These are phyloP conservation scores for Spatulosminthurus flaviceps DNA, from an alignment of 2,888 invertebrate species.

Conservation along the genomic window DNA sequence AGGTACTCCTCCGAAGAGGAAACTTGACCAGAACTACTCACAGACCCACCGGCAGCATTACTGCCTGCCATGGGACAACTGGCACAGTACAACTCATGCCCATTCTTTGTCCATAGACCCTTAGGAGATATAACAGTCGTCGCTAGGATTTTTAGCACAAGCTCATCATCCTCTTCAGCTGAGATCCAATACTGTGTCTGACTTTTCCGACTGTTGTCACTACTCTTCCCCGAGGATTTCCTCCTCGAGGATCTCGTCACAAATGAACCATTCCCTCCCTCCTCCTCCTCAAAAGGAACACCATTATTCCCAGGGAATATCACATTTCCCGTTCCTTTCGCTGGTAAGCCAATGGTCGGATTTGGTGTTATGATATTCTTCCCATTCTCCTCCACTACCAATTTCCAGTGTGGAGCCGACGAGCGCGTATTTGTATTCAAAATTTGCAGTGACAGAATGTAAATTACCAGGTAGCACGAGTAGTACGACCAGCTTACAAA, in stretches of 20 bases:
- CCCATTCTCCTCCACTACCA: constrained; percentile 77
- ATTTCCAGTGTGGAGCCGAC: constrained; percentile 80
- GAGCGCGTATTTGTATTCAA: constrained; percentile 81
- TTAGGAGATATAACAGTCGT: constrained; percentile 60
- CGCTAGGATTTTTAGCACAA: constrained; percentile 62
- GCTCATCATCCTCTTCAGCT: constrained; percentile 52
- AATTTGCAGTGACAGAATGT: constrained; percentile 77
- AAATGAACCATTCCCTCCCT: constrained; percentile 31
- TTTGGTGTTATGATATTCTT: constrained; percentile 66
- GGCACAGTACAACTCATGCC: constrained; percentile 58
- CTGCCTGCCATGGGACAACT: constrained; percentile 52
- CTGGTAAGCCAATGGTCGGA: constrained; percentile 39
- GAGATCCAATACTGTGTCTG: constrained; percentile 54
- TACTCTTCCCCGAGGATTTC: constrained; percentile 3
- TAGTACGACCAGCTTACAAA: constrained; percentile 54
- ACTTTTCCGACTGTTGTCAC: not conserved
- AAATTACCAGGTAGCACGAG: constrained; percentile 72
- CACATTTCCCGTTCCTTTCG: constrained; percentile 5
- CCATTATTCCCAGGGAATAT: not conserved
- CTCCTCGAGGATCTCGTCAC: not conserved
- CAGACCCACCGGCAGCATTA: constrained; percentile 18
- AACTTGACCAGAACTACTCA: constrained; percentile 22
- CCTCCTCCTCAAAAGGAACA: constrained; percentile 11
- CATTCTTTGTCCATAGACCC: constrained; percentile 63
- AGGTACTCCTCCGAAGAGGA: constrained; percentile 1